Evolutionary conservation across 2,113 vertebrate genomes (phyloP), one percentile per base, ranked within the genome.

Genomic region (Neomonachus schauinslandi): DNA sequence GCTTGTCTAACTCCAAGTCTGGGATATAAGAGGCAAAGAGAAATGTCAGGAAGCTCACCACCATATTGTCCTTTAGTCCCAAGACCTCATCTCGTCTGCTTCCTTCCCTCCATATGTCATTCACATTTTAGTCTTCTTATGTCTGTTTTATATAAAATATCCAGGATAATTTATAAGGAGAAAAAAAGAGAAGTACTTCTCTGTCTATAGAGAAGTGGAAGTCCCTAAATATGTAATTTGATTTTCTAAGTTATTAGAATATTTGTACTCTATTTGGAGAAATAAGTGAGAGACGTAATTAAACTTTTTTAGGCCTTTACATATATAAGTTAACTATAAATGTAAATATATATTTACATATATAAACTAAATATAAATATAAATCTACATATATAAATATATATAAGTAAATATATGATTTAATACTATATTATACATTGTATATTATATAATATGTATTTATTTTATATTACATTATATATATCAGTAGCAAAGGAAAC

Each of bases 71-170:
- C 42, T 71, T n/a, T 26, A 14, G 10, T 21, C 51, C 8, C 5
- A 0, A 28, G 65, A 26, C 4, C n/a, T 21, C 2, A 15, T 51
- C 28, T 18, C 0, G 11, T 42, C 36, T 33, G 31, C 31, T 13
- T 26, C 46, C 22, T 77, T 77, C 51, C 59, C 19, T 89, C 79
- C 14, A 21, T 46, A 46, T 82, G 57, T 16, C 33, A 51, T 31
- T 46, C 16, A 26, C 33, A 9, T 51, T 89, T 84, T 39, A 67
- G 39, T 67, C 26, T 36, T 49, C 36, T 42, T 89, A 42, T 26
- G 2, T 57, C 82, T 51, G 7, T 89, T 76, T 67, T 46, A 13
- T n/a, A 69, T 71, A 13, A 67, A 83, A 36, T 39, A 89, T 65
- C 28, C 24, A 93, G 49, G 4, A 28, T 39, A 15, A 31, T 4